These are phyloP conservation scores for Macropus fuliginosus DNA, from an alignment of 2,797 vertebrate species.

Conservation along the genomic window DNA sequence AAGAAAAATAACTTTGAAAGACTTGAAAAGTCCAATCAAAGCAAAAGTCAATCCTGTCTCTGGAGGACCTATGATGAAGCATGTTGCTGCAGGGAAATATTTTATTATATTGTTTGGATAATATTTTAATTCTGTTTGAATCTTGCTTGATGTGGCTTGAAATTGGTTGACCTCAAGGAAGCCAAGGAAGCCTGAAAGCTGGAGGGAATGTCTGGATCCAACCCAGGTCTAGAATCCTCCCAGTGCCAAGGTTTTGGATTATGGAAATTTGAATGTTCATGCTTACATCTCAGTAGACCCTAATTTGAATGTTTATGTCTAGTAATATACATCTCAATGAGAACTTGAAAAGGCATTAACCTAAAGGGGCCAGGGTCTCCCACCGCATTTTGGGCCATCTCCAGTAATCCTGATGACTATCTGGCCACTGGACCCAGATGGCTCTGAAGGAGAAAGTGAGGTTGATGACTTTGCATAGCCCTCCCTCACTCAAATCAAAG, in stretches of 20 bases:
- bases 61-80: not conserved
- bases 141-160: not conserved
- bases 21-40: not conserved
- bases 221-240: not conserved
- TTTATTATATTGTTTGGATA: not conserved
- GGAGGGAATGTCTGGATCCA: not conserved
- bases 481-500: no score
- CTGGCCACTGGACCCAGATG: no score
- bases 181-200: not conserved
- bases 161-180: not conserved
- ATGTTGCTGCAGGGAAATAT: not conserved
- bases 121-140: not conserved
- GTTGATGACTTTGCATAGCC: no score
- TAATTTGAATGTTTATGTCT: not conserved
- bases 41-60: not conserved
- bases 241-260: not conserved
- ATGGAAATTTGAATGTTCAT: not conserved
- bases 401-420: no score
- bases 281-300: not conserved
- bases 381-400: no score
- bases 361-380: no score
- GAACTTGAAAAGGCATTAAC: no score
- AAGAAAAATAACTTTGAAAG: not conserved
- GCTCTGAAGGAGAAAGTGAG: no score
- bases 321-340: not conserved